Evolutionary conservation across 1,140 invertebrate genomes (phyloP).

Genomic region (Aphelinus atriplicis): DNA sequence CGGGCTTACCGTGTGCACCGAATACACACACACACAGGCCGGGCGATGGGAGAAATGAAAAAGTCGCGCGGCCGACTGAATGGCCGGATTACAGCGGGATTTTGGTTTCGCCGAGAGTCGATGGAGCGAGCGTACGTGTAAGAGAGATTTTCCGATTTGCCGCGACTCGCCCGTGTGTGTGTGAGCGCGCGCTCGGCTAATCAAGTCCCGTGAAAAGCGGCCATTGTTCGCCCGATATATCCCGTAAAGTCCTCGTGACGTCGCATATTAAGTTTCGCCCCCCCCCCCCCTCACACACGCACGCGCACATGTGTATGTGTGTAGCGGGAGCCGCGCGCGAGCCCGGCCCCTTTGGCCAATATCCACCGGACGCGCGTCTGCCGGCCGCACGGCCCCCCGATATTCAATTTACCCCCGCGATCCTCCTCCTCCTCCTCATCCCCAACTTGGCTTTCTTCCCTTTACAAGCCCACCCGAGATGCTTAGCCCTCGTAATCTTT

Average conservation of each 20-base stretch:
- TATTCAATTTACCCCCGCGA: constrained; percentile 48
- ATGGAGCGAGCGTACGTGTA: too few relatives aligned
- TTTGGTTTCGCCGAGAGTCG: constrained; percentile 60
- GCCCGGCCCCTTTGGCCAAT: constrained; percentile 42
- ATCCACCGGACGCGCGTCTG: constrained; percentile 45
- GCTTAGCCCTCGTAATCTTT: constrained; percentile 20
- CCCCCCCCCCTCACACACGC: constrained; percentile 51
- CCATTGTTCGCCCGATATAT: constrained; percentile 54
- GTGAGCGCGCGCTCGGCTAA: constrained; percentile 45
- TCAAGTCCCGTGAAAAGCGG: constrained; percentile 54
- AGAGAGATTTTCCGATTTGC: constrained; percentile 62
- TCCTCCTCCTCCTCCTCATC: not conserved
- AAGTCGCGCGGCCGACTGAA: constrained; percentile 54
- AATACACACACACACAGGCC: not conserved
- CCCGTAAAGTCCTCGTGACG: constrained; percentile 53
- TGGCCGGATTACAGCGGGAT: constrained; percentile 65
- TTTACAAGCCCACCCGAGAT: not conserved
- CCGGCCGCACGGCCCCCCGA: constrained; percentile 46
- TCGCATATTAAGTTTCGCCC: constrained; percentile 60
- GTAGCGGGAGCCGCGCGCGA: not conserved
- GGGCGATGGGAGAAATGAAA: constrained; percentile 42
- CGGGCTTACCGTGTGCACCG: too few relatives aligned
- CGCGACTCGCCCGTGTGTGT: constrained; percentile 22
- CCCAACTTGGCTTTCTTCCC: not conserved
- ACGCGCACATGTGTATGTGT: constrained; percentile 43